These are phyloP conservation scores for Nymphalis urticae DNA, from an alignment of 2,888 invertebrate species.

Conservation along the genomic window DNA sequence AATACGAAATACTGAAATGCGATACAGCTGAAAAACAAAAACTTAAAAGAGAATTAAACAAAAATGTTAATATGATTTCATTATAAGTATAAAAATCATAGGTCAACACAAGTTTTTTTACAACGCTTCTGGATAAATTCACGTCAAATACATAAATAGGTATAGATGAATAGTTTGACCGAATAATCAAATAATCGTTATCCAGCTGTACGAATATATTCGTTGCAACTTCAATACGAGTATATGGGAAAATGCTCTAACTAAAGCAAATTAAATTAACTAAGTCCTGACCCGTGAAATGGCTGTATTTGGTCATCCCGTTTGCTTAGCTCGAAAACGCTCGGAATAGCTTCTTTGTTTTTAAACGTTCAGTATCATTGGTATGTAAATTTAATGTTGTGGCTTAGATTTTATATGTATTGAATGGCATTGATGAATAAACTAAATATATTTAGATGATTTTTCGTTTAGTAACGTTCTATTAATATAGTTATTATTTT, in stretches of 20 bases:
- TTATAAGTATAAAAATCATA: no score
- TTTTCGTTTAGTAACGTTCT: neutral
- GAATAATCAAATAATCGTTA: no score
- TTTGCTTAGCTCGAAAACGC: neutral
- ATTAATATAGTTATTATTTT: no score
- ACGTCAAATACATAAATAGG: no score
- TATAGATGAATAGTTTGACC: no score
- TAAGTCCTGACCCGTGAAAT: constrained; percentile 37
- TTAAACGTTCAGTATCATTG: constrained; percentile 3
- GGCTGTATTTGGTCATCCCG: constrained; percentile 41
- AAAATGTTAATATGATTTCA: no score
- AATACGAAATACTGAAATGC: no score
- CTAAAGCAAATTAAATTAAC: constrained; percentile 8
- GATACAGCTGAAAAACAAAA: no score
- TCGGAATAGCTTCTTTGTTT: constrained; percentile 7
- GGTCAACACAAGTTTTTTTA: no score
- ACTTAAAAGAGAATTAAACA: no score
- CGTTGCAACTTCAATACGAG: neutral
- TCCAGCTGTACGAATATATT: no score
- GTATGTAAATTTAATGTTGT: constrained; percentile 8
- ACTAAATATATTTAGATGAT: neutral
- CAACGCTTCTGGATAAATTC: no score
- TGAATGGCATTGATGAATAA: neutral
- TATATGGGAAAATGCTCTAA: neutral
- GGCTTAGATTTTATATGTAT: neutral